Evolutionary conservation across 2,113 vertebrate species (phyloP), one percentile per base, ranked within the genome.

Genomic region (Casuarius casuarius): DNA sequence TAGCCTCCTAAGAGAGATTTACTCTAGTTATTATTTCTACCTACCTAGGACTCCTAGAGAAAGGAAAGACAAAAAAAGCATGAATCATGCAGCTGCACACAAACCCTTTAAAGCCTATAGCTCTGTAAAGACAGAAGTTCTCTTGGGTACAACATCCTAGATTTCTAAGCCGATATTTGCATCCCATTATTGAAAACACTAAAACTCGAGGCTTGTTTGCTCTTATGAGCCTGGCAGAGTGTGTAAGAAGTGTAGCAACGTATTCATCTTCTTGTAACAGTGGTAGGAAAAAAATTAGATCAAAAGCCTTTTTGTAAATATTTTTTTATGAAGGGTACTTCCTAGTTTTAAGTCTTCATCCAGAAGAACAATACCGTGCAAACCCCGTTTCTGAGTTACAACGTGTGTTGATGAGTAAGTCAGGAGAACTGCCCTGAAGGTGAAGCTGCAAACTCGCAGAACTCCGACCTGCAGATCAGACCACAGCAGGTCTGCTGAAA

Each of bases 401-500:
- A 46, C 6, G 17, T 18, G 33, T 16, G 11, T 4, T 11, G 4
- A 22, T 25, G 12, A 52, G 9, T 1, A 4, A 58, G 5, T 4
- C 23, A 25, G 42, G 22, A 71, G 29, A 52, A 52, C 5, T 5
- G 2, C 21, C 8, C 12, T 26, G 35, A 35, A 63, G 18, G 10
- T 22, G 33, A 35, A 51, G 14, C 19, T 0, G 33, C 31, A 87
- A 19, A 7, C 8, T 29, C 29, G 21, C 28, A 46, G 23, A 70
- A 29, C 13, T n/a, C 3, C 2, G 19, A 23, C 14, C 21, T 19
- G 19, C 15, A 19, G 21, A 33, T 8, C 44, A 65, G 7, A 29
- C 10, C 49, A 10, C 8, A 2, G 5, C 33, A 18, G 3, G 5
- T 19, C 7, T 26, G 29, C 1, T 1, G 26, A 48, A 3, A 35